A percentile compares a stretch with the other conserved stretches of the same genome.
Evolutionary conservation across 2,797 vertebrate species (phyloP).

Genomic region (Melanotaenia maccullochi): DNA sequence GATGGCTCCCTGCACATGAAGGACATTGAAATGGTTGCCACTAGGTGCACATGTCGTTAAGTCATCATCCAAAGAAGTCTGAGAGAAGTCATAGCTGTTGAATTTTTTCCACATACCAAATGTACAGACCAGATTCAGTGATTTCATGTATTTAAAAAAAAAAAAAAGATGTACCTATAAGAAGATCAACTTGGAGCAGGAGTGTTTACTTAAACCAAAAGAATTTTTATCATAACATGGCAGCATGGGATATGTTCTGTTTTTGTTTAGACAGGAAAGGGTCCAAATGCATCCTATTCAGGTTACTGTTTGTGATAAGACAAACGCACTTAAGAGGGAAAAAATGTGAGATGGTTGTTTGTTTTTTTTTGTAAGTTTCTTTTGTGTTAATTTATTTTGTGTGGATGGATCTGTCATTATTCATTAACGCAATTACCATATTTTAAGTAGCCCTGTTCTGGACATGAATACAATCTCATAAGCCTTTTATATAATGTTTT

Average conservation of each 20-base stretch:
- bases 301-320: slow-evolving; percentile 40
- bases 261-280: slow-evolving; percentile 60
- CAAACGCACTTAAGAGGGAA: slow-evolving; percentile 56
- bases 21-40: slow-evolving; percentile 97
- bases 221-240: slow-evolving; percentile 68
- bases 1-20: slow-evolving; percentile 94
- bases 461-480: slow-evolving; percentile 61
- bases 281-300: slow-evolving; percentile 44
- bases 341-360: slow-evolving; percentile 55
- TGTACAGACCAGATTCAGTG: slow-evolving; percentile 60
- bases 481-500: slow-evolving; percentile 83
- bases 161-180: slow-evolving; percentile 45
- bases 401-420: slow-evolving; percentile 68
- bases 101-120: slow-evolving; percentile 40
- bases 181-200: slow-evolving; percentile 71
- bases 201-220: slow-evolving; percentile 68
- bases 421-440: slow-evolving; percentile 69
- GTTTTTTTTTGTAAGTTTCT: slow-evolving; percentile 68
- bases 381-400: slow-evolving; percentile 79
- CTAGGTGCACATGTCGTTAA: slow-evolving; percentile 93
- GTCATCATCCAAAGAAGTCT: too few relatives aligned
- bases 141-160: slow-evolving; percentile 59
- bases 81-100: slow-evolving; percentile 9
- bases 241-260: slow-evolving; percentile 49
- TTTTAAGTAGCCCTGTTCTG: slow-evolving; percentile 80